A percentile compares a stretch with the other conserved stretches of the same genome.
Conservation (phyloP, 2,797 vertebrate species). For the Myotis planiceps region DNA sequence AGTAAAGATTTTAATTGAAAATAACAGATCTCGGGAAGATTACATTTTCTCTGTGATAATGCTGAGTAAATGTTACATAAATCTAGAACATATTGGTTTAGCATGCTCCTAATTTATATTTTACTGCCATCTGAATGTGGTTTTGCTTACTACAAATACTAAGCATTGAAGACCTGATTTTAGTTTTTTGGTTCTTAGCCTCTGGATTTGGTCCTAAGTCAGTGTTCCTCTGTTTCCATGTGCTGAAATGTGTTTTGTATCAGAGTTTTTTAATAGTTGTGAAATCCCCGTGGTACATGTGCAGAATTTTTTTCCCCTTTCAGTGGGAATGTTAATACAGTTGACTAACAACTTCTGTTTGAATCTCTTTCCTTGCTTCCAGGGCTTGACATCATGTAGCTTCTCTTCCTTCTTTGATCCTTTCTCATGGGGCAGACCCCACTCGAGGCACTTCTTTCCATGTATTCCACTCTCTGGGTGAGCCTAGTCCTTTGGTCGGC, state of each 20-base stretch:
- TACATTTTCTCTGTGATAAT: constrained; percentile 50
- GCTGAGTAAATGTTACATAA: constrained; percentile 63
- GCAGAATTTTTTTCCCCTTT: constrained; percentile 57
- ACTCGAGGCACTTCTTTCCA: not conserved
- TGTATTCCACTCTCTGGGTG: not conserved
- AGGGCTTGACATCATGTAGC: not conserved
- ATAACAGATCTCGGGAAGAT: constrained; percentile 50
- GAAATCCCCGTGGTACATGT: constrained; percentile 56
- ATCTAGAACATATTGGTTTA: constrained; percentile 64
- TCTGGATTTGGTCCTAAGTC: constrained; percentile 35
- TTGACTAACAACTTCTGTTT: constrained; percentile 64
- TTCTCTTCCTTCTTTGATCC: constrained; percentile 27
- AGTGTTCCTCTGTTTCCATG: constrained; percentile 40
- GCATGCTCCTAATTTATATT: constrained; percentile 60
- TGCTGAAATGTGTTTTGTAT: constrained; percentile 45
- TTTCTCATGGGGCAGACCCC: not conserved
- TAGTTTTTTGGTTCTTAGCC: not conserved
- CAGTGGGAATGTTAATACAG: constrained; percentile 61
- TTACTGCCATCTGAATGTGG: constrained; percentile 46
- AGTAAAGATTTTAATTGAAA: constrained; percentile 66
- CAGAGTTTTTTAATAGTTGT: constrained; percentile 66
- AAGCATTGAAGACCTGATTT: not conserved
- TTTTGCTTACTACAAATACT: constrained; percentile 53
- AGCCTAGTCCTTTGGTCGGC: not conserved
- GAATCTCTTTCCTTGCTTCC: constrained; percentile 53